A percentile compares a stretch with the other conserved stretches of the same genome.
Evolutionary conservation across 2,797 vertebrate species (phyloP).

Genomic region (Gymnoscopelus braueri): DNA sequence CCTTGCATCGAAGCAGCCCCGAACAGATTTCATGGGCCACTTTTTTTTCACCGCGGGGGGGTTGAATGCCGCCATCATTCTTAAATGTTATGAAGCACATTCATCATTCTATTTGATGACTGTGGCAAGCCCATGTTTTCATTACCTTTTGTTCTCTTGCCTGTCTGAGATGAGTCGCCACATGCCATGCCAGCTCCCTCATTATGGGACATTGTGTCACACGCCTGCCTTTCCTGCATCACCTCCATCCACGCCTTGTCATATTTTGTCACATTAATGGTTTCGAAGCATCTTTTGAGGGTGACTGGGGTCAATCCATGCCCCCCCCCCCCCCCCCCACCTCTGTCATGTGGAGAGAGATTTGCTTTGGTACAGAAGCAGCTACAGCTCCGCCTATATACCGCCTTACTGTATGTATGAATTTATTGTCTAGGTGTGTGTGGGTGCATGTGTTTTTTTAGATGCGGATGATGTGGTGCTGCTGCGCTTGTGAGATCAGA

Average conservation of each 20-base stretch:
- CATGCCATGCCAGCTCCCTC: conserved; percentile 44
- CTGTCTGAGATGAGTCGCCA: conserved; percentile 53
- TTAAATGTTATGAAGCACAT: conserved; percentile 56
- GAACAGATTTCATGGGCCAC: conserved; percentile 51
- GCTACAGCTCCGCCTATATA: background rate
- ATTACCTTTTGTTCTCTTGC: conserved; percentile 58
- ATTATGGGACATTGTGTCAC: conserved; percentile 46
- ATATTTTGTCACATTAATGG: conserved; percentile 55
- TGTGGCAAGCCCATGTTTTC: conserved; percentile 68
- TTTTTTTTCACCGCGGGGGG: conserved; percentile 54
- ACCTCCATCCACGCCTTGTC: conserved; percentile 33
- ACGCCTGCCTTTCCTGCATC: conserved; percentile 24
- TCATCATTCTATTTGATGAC: conserved; percentile 70
- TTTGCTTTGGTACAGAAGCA: conserved; percentile 55
- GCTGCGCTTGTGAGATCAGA: conserved; percentile 21
- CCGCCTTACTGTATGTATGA: conserved; percentile 32
- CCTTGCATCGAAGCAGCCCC: conserved; percentile 31
- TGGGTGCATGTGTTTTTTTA: background rate
- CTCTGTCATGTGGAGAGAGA: conserved; percentile 45
- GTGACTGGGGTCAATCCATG: conserved; percentile 26
- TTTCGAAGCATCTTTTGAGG: conserved; percentile 19
- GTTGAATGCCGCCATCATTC: conserved; percentile 46
- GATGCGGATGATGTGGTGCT: background rate
- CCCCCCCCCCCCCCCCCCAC: too few species aligned
- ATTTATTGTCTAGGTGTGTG: conserved; percentile 43